phyloP scores from a whole-genome alignment of 1,140 invertebrate genomes.

The Ctenoplectra terminalis region DNA sequence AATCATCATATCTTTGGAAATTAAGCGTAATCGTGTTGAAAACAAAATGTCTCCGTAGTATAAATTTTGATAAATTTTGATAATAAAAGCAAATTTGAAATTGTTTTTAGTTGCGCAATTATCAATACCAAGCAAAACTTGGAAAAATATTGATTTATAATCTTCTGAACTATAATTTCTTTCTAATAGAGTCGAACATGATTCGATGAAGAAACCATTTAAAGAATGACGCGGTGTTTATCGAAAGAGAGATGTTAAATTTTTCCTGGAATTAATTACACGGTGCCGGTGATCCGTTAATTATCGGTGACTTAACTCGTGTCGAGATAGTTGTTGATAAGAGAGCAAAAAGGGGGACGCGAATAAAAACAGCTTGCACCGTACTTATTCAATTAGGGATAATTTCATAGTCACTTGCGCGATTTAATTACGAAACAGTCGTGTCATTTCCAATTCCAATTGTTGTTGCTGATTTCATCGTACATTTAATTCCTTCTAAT shows the following conservation, averaged over 20 bases:
- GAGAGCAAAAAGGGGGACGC: neutral
- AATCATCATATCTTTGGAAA: too few relatives aligned
- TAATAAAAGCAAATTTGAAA: too few relatives aligned
- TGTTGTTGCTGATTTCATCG: neutral
- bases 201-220: neutral
- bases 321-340: neutral
- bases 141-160: too few relatives aligned
- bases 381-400: neutral
- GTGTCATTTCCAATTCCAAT: neutral
- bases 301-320: conserved; percentile 51
- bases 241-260: neutral
- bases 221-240: neutral
- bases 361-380: neutral
- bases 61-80: too few relatives aligned
- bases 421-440: neutral
- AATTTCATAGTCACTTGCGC: neutral
- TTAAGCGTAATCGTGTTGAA: too few relatives aligned
- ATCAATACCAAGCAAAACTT: too few relatives aligned
- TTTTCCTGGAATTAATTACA: conserved; percentile 57
- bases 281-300: conserved; percentile 40
- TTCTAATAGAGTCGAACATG: neutral
- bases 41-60: too few relatives aligned
- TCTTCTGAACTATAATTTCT: too few relatives aligned
- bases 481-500: neutral
- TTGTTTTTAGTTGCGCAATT: too few relatives aligned